Conservation (phyloP, 2,797 vertebrate genomes). For the Oceanodroma leucorhoa region DNA sequence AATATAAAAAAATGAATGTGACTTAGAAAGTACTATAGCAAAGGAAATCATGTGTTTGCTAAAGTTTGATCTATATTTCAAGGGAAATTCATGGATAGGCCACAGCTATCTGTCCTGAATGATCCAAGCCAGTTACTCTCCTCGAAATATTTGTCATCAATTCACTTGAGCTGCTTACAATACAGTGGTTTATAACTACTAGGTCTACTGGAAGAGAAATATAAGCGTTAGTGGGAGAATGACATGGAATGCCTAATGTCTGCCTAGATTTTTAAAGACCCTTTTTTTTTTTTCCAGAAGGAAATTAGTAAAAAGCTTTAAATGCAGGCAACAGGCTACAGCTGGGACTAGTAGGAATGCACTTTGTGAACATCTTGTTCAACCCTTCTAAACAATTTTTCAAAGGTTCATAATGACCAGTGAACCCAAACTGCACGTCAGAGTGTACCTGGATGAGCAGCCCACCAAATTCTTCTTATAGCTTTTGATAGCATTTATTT, state of each 20-base stretch:
- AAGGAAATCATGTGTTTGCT: neutral
- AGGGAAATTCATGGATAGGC: neutral
- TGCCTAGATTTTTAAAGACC: neutral
- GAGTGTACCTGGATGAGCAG: neutral
- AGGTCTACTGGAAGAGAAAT: neutral
- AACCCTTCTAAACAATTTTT: neutral
- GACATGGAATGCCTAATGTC: neutral
- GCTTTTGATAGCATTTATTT: neutral
- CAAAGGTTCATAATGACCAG: neutral
- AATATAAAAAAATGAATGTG: neutral
- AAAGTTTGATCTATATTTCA: neutral
- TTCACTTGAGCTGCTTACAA: neutral
- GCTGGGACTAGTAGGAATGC: neutral
- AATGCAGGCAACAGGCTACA: neutral
- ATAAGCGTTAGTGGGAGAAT: neutral
- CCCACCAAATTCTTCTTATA: neutral
- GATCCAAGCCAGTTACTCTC: neutral
- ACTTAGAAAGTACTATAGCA: neutral
- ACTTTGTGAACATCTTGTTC: neutral
- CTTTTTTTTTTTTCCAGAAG: neutral
- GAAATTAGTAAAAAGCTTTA: neutral
- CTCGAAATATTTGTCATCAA: neutral
- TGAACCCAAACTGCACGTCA: neutral
- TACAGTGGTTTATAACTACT: neutral
- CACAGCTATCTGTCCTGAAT: neutral